phyloP scores from a whole-genome alignment of 2,888 invertebrate genomes.

The Ormyrus labotus region DNA sequence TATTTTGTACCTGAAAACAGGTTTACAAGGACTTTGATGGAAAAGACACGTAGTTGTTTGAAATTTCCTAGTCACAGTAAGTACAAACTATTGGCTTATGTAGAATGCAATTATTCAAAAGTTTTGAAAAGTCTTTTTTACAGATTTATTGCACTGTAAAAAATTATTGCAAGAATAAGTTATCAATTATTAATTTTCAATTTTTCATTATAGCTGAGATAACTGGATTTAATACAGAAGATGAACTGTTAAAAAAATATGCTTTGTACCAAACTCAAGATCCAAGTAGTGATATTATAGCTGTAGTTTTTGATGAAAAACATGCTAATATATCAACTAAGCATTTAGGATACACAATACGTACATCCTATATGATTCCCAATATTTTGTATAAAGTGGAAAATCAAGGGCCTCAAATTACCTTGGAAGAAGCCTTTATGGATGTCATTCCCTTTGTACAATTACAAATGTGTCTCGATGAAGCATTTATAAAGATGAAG shows the following conservation, averaged over 20 bases:
- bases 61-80: constrained; percentile 62
- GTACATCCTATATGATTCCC: constrained; percentile 60
- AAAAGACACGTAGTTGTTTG: constrained; percentile 63
- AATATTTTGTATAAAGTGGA: constrained; percentile 60
- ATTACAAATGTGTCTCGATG: constrained; percentile 69
- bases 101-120: neutral
- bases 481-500: constrained; percentile 63
- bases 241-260: constrained; percentile 65
- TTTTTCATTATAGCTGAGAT: constrained; percentile 56
- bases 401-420: constrained; percentile 39
- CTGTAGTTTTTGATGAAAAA: constrained; percentile 65
- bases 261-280: constrained; percentile 59
- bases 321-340: constrained; percentile 58
- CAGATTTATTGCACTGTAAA: neutral
- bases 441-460: constrained; percentile 61
- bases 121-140: no score
- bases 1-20: constrained; percentile 67
- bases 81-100: constrained; percentile 12
- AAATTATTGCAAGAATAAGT: neutral
- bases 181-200: neutral
- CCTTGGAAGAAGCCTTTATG: constrained; percentile 39
- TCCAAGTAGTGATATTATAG: constrained; percentile 59
- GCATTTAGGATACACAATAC: constrained; percentile 66
- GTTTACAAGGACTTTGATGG: constrained; percentile 64
- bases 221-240: constrained; percentile 65